Base-by-base conservation (phyloP, 2,797 vertebrate genomes). In the Sebastes flavidus region DNA sequence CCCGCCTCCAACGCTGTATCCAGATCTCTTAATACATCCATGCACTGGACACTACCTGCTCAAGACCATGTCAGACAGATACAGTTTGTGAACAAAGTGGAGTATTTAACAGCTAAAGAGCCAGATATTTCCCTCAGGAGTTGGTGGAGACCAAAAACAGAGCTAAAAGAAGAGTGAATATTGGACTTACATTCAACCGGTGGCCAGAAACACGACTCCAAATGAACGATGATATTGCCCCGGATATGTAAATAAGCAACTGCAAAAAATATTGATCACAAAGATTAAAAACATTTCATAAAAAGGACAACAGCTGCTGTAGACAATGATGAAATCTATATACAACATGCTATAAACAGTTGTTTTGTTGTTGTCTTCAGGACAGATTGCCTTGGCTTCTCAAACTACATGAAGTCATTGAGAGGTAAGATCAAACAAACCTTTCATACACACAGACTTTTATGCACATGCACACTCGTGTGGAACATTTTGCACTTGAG, bases 321-420 rank as follows among this genome's bases (percentile, higher is more conserved):
- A 3, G 34, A 46, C 8, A n/a, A 32, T 2, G 2, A 18, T 27
- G 13, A 59, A 32, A n/a, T 54, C 9, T 56, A 13, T 75, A 5
- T 9, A 32, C 11, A 38, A 46, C 25, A 11, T 32, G 11, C 14
- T 55, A 36, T 29, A 58, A 72, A 13, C 29, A 29, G 2, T 32
- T 10, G n/a, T 49, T 6, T 3, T 72, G 5, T 25, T 11, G 22
- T 56, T 82, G 27, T 88, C 22, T 67, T 29, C 70, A 98, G 98
- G 98, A 98, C 90, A 96, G 97, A 86, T 93, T 96, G 20, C 97
- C 97, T 2, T 98, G 98, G 97, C 96, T 99, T 81, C 96, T 96
- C 74, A 90, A 82, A 59, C 88, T 98, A 72, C 97, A 97, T 81
- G 93, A 96, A 77, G 88, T 97, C 78, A 93, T 98, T 77, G 80